These are phyloP conservation scores for Echinarachnius parma DNA, from an alignment of 53 echinoderm and acorn worm species.

Conservation along the genomic window DNA sequence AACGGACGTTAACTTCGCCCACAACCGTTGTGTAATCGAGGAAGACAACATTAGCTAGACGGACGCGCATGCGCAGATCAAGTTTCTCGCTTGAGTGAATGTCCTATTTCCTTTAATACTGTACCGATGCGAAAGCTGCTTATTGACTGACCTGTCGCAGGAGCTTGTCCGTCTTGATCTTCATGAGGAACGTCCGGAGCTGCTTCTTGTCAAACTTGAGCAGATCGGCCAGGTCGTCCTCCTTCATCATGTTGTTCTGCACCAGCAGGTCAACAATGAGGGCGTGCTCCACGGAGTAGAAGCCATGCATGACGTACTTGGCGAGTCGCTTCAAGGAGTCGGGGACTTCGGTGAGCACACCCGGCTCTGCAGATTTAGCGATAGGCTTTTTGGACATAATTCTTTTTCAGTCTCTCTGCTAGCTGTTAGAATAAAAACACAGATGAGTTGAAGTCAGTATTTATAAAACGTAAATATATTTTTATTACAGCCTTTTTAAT, in stretches of 20 bases:
- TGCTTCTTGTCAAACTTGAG: constrained; percentile 98
- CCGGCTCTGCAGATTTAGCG: constrained; percentile 41
- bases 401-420: not conserved
- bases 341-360: constrained; percentile 81
- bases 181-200: constrained; percentile 74
- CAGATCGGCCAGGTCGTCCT: constrained; percentile 82
- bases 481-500: too few relatives aligned
- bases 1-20: too few relatives aligned
- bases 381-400: not conserved
- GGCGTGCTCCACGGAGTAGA: constrained; percentile 87
- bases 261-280: constrained; percentile 86
- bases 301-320: constrained; percentile 81
- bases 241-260: constrained; percentile 78
- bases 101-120: too few relatives aligned
- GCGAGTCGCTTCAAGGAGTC: constrained; percentile 83
- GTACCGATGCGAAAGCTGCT: too few relatives aligned
- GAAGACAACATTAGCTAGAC: too few relatives aligned
- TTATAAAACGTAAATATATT: too few relatives aligned
- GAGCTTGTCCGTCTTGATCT: constrained; percentile 89
- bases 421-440: too few relatives aligned
- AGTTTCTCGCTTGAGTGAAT: too few relatives aligned
- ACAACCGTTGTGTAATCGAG: too few relatives aligned
- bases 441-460: too few relatives aligned
- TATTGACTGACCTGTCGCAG: constrained; percentile 86
- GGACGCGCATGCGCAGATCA: too few relatives aligned